These are phyloP conservation scores for Pimephales promelas DNA, from an alignment of 2,113 vertebrate species.

Conservation along the genomic window DNA sequence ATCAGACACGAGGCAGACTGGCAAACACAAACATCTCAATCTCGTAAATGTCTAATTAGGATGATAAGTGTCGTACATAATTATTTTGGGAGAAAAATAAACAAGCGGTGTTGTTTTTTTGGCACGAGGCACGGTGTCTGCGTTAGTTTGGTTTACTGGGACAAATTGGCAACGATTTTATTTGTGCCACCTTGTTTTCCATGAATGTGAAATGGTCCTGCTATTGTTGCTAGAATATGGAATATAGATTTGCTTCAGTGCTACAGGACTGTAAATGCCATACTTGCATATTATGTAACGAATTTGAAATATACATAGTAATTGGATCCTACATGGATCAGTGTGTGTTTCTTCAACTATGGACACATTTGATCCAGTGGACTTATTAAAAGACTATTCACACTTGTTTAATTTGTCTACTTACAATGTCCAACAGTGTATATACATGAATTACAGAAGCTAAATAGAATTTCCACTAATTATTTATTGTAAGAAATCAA, in stretches of 20 bases:
- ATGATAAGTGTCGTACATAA: conserved; percentile 39
- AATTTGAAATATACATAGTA: neutral
- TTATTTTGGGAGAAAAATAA: conserved; percentile 44
- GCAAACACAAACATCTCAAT: conserved; percentile 39
- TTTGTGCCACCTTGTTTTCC: neutral
- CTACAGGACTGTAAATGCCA: neutral
- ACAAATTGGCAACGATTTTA: conserved; percentile 17
- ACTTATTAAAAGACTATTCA: neutral
- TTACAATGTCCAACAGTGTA: neutral
- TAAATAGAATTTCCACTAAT: no score
- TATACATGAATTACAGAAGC: no score
- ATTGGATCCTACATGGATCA: neutral
- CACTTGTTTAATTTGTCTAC: neutral
- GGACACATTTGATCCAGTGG: neutral
- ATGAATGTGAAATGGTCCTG: neutral
- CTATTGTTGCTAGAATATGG: neutral
- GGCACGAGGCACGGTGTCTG: neutral
- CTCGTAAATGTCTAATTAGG: conserved; percentile 45
- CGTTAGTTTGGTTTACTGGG: conserved; percentile 24
- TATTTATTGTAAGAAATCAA: no score
- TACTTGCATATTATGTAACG: neutral
- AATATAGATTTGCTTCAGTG: neutral
- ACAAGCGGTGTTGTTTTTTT: conserved; percentile 16
- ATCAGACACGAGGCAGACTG: conserved; percentile 9
- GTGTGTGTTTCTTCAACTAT: neutral